Base-by-base conservation (phyloP, 2,888 invertebrate genomes). In the Panopea generosa region DNA sequence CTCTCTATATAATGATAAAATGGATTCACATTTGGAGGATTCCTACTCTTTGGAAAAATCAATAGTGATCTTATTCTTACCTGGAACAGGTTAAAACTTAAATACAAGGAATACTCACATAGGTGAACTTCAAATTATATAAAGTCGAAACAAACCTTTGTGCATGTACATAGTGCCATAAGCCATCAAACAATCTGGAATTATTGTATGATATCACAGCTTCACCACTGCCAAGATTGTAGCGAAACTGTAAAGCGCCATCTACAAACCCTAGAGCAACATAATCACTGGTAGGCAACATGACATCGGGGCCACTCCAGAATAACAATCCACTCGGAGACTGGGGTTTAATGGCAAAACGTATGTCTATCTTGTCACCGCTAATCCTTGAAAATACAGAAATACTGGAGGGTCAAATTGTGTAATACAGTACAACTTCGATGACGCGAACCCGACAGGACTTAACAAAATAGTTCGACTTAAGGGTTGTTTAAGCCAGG, bases 181-280 rank as follows among this genome's bases (percentile, higher is more conserved):
- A 94, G 49, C 97, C 97, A 92, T 98, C 98, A 93, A 97, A 96
- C 45, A 98, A 95, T 91, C 95, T 95, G 14, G 97, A 96, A 86
- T 95, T 95, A 93, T 98, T 98, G 87, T 97, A 97, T 77, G 95
- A 94, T 61, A 98, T 96, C 79, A 96, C 94, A 59, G 96, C 96
- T 90, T 97, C 97, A 0, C 97, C 97, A 84, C 96, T 96, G 55
- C 97, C 97, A 83, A 97, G 94, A 93, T 97, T 96, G 92, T 96
- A 98, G 87, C 97, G 95, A 87, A 95, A 90, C 85, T 93, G 96
- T 2, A 97, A 94, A 67, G 95, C 95, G 0, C 97, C 97, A 85
- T 95, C 94, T 89, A 96, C 95, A 72, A 98, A 94, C 50, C 97
- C 98, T 53, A 98, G 94, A 40, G 97, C 96, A 55, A 98, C 94